Percentiles rank a stretch among this genome's conserved stretches.
These are phyloP conservation scores for Schrankia costaestrigalis DNA, from an alignment of 2,888 invertebrate species.

Conservation along the genomic window DNA sequence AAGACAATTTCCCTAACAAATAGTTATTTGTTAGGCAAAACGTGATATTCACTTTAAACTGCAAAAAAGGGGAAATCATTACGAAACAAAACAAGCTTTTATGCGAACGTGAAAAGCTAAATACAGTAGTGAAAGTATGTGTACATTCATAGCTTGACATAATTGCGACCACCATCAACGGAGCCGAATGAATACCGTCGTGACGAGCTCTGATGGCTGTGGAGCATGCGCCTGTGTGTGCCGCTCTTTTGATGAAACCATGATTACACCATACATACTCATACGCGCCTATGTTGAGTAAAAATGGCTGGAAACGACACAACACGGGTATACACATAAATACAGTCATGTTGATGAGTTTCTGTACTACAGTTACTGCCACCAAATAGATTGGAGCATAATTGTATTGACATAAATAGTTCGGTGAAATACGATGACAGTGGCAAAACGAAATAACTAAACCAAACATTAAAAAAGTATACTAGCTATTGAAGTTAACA, in stretches of 20 bases:
- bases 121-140: conserved; percentile 37
- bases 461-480: no score
- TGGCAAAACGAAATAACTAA: no score
- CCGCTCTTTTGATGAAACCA: conserved; percentile 73
- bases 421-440: no score
- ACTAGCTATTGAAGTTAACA: no score
- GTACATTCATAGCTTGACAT: conserved; percentile 44
- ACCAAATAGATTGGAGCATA: no score
- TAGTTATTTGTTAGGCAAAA: conserved; percentile 15
- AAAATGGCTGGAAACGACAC: conserved; percentile 35
- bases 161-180: conserved; percentile 67
- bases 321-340: no score
- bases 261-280: conserved; percentile 67
- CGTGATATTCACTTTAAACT: conserved; percentile 11
- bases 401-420: no score
- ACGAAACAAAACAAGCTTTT: conserved; percentile 25
- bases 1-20: conserved; percentile 26
- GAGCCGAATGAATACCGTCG: conserved; percentile 57
- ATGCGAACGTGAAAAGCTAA: conserved; percentile 31
- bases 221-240: conserved; percentile 45
- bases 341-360: no score
- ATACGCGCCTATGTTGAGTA: conserved; percentile 31
- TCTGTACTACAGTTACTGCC: no score
- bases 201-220: conserved; percentile 64
- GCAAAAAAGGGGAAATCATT: conserved; percentile 26